Percentiles rank a stretch among this genome's conserved stretches.
These are phyloP conservation scores for Tetragnatha montana DNA, from an alignment of 2,888 invertebrate genomes.

Conservation along the genomic window DNA sequence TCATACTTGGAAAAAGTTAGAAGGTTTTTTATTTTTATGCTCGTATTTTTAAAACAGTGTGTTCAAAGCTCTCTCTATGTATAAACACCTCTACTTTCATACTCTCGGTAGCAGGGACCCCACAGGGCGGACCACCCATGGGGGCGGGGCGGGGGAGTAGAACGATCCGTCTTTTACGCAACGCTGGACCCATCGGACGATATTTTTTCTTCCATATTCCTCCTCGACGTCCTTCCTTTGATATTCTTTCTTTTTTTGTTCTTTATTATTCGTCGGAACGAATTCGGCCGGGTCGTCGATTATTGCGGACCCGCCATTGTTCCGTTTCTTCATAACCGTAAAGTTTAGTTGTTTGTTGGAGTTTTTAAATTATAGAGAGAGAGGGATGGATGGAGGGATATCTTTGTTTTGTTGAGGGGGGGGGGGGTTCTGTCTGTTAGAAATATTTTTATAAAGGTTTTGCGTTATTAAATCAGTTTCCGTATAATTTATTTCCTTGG, in stretches of 20 bases:
- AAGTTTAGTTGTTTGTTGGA: too few species aligned
- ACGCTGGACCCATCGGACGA: constrained; percentile 13
- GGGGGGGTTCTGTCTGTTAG: too few species aligned
- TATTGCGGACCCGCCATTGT: too few species aligned
- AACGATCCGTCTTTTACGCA: constrained; percentile 48
- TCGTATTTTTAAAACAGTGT: background rate
- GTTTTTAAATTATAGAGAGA: too few species aligned
- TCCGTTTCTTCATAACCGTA: too few species aligned
- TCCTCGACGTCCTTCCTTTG: background rate
- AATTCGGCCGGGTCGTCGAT: too few species aligned
- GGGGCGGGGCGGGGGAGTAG: constrained; percentile 8
- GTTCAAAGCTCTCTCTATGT: background rate
- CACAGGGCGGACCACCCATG: constrained; percentile 42
- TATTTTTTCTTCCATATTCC: background rate
- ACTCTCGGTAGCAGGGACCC: background rate
- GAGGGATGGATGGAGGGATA: too few species aligned
- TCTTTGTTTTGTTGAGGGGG: too few species aligned
- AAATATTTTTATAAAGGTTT: too few species aligned
- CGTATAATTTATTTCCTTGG: too few species aligned
- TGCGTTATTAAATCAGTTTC: too few species aligned
- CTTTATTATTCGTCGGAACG: background rate
- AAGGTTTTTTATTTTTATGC: background rate
- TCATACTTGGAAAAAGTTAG: too few species aligned
- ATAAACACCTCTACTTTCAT: background rate
- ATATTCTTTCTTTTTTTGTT: background rate